Evolutionary conservation across 2,797 vertebrate species (phyloP).

Genomic region (Jordanella pulchra): DNA sequence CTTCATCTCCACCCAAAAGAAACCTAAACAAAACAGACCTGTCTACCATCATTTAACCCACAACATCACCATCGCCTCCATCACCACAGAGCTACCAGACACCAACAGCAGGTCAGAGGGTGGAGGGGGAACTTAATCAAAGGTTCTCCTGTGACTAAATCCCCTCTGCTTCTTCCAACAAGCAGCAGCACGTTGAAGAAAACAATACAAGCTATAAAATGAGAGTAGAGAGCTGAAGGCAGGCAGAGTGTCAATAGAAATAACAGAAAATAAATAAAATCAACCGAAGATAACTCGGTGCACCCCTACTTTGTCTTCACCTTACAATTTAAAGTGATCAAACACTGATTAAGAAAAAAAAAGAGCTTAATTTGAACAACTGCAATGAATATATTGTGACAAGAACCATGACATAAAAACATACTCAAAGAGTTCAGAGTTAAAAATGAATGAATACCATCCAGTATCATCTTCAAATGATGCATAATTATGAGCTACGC

Average conservation of each 20-base stretch:
- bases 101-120: slow-evolving; percentile 64
- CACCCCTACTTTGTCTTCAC: background rate
- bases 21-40: slow-evolving; percentile 66
- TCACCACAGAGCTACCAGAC: slow-evolving; percentile 35
- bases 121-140: slow-evolving; percentile 77
- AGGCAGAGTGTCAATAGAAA: slow-evolving; percentile 18
- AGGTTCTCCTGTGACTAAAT: slow-evolving; percentile 80
- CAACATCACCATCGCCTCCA: slow-evolving; percentile 48
- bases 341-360: slow-evolving; percentile 20
- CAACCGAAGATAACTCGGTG: no score
- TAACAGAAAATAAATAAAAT: slow-evolving; percentile 1
- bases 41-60: slow-evolving; percentile 77
- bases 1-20: slow-evolving; percentile 54
- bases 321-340: slow-evolving; percentile 12
- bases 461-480: slow-evolving; percentile 57
- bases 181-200: slow-evolving; percentile 43
- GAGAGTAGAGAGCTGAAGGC: slow-evolving; percentile 25
- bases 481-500: slow-evolving; percentile 68
- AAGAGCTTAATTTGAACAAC: slow-evolving; percentile 27
- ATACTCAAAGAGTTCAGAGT: slow-evolving; percentile 28
- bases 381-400: slow-evolving; percentile 6
- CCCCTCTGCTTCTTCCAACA: slow-evolving; percentile 40
- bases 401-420: slow-evolving; percentile 26
- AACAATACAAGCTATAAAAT: slow-evolving; percentile 52
- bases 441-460: slow-evolving; percentile 34